These are phyloP conservation scores for Lobophora halterata DNA, from an alignment of 2,888 invertebrate species.

Conservation along the genomic window DNA sequence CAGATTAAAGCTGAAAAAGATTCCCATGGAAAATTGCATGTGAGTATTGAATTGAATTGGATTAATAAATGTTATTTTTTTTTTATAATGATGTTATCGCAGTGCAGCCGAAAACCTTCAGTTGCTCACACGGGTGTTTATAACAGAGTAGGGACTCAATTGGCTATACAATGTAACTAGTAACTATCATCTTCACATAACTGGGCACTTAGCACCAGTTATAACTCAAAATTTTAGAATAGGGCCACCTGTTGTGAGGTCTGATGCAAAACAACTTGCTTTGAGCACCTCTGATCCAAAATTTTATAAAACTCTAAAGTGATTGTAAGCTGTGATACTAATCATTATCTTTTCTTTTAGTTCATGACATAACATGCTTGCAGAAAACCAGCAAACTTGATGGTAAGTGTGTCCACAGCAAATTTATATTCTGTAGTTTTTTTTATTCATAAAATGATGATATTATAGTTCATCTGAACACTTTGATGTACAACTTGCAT, in stretches of 20 bases:
- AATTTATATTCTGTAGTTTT: too few species aligned
- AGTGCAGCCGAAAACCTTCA: constrained; percentile 74
- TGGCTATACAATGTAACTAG: constrained; percentile 16
- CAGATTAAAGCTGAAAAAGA: constrained; percentile 4
- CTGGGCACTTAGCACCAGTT: constrained; percentile 25
- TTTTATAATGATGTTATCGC: constrained; percentile 64
- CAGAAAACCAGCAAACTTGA: background rate
- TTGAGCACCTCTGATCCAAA: constrained; percentile 53
- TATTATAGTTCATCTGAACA: constrained; percentile 51
- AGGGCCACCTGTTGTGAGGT: constrained; percentile 64
- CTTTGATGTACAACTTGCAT: constrained; percentile 43
- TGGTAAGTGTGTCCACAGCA: too few species aligned
- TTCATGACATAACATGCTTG: constrained; percentile 12
- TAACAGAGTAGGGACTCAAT: constrained; percentile 50
- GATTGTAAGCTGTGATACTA: background rate
- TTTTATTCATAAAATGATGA: constrained; percentile 40
- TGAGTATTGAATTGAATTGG: background rate
- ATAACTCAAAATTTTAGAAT: constrained; percentile 52
- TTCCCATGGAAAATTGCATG: background rate
- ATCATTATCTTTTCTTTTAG: constrained; percentile 11
- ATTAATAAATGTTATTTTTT: background rate
- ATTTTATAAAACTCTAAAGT: background rate
- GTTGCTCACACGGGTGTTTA: constrained; percentile 51
- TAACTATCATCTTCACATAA: constrained; percentile 17
- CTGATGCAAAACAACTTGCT: constrained; percentile 57